Evolutionary conservation across 2,888 invertebrate species (phyloP), one percentile per base, ranked within the genome.

Genomic region (Hypsopygia costalis): DNA sequence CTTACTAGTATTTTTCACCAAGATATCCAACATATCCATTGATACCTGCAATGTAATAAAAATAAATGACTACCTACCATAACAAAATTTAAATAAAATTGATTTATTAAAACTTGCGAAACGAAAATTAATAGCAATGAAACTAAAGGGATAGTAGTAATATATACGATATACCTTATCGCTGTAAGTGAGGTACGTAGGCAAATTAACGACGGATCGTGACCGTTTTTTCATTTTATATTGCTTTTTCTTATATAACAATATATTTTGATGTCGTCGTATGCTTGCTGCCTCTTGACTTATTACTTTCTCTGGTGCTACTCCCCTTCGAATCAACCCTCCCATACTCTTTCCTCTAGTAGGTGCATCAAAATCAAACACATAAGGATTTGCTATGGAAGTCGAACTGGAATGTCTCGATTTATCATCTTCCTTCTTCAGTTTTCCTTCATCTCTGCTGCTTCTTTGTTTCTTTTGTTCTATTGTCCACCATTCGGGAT

Each of bases 401-500:
- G 70, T 75, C 4, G 82, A 85, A 53, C 86, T 89, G 1, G 91
- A 91, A 36, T 86, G 79, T 47, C 83, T 87, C 0, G 78, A 81
- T 41, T 87, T 75, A 16, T 60, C 62, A 21, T 76, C 74, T 12
- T 75, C 72, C 58, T 75, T 58, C 64, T 72, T 66, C 11, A 67
- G 47, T 49, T 61, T 72, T 5, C 55, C 55, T 34, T 74, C 73
- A 44, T 74, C 71, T 52, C 54, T 58, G 3, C 45, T 34, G 11
- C 48, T 58, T 38, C 56, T 62, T 45, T 82, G 90, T 64, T 87
- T 91, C 57, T 91, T 90, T 56, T 93, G 93, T 55, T 93, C 93
- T 35, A 86, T 54, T 6, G 81, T 89, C 90, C 92, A 92, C 96
- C 97, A 97, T 55, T 96, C 95, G 0, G 97, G 94, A 70, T 97